Conservation (phyloP, 2,888 invertebrate genomes). For the Diplazon laetatorius region DNA sequence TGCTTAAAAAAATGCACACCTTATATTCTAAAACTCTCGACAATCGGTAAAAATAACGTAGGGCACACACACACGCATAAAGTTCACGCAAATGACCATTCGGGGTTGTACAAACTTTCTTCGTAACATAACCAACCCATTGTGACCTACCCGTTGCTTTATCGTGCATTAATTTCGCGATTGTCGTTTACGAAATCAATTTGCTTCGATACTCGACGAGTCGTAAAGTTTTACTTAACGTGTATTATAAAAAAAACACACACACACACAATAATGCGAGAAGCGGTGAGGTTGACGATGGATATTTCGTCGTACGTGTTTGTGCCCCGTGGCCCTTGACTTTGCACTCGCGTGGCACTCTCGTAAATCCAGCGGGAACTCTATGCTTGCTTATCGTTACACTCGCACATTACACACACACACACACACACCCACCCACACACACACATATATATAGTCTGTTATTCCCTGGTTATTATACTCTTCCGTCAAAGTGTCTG, state of each 20-base stretch:
- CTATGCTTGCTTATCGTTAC: conserved; percentile 25
- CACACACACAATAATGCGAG: not conserved
- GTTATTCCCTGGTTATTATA: conserved; percentile 29
- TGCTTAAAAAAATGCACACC: no score
- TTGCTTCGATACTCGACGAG: conserved; percentile 71
- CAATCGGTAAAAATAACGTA: no score
- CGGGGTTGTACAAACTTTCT: not conserved
- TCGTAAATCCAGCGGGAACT: conserved; percentile 42
- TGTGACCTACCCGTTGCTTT: conserved; percentile 4
- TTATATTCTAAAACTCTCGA: no score
- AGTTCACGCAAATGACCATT: not conserved
- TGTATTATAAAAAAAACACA: conserved; percentile 74
- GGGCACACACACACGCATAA: no score
- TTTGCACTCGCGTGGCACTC: conserved; percentile 40
- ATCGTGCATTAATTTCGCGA: conserved; percentile 71
- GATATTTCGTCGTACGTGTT: conserved; percentile 23
- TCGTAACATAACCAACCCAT: conserved; percentile 7
- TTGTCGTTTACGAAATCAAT: conserved; percentile 76
- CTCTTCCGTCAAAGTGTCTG: conserved; percentile 14
- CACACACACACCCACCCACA: no score
- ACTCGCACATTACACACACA: no score
- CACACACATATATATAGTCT: conserved; percentile 34
- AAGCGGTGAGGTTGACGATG: not conserved
- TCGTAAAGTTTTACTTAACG: conserved; percentile 76
- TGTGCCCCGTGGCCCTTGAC: conserved; percentile 33